A percentile compares a stretch with the other conserved stretches of the same genome.
These are phyloP conservation scores for Stichopus horrens DNA, from an alignment of 53 echinoderm and acorn worm genomes.

Conservation along the genomic window DNA sequence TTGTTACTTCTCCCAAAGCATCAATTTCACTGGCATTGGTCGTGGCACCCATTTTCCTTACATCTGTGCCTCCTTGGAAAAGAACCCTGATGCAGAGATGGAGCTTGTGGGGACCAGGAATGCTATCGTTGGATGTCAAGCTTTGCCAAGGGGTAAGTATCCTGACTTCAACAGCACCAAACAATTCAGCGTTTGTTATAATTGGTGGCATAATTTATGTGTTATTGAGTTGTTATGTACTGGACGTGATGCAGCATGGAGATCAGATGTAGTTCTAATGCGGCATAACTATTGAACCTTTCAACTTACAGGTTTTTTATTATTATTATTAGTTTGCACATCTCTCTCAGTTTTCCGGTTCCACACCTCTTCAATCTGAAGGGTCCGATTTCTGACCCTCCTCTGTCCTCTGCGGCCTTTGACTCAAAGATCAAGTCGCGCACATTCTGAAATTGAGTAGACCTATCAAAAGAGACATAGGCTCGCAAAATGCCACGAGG, in stretches of 20 bases:
- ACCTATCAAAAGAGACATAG: no score
- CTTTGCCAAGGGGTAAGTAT: background rate
- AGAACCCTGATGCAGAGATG: constrained; percentile 1
- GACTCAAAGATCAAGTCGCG: no score
- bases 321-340: no score
- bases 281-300: no score
- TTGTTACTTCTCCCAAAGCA: background rate
- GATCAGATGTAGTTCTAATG: no score
- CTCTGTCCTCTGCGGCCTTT: no score
- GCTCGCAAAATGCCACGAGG: no score
- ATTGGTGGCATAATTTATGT: background rate
- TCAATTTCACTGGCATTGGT: constrained; percentile 8
- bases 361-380: no score
- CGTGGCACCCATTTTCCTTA: background rate
- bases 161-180: background rate
- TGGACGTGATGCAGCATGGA: background rate
- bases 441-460: no score
- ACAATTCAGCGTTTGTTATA: background rate
- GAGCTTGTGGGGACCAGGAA: background rate
- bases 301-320: no score
- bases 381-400: no score
- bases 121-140: background rate
- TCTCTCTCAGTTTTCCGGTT: no score
- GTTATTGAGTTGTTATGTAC: background rate
- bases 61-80: constrained; percentile 12